Base-by-base conservation (phyloP, 2,888 invertebrate species). In the Euclidia mi region DNA sequence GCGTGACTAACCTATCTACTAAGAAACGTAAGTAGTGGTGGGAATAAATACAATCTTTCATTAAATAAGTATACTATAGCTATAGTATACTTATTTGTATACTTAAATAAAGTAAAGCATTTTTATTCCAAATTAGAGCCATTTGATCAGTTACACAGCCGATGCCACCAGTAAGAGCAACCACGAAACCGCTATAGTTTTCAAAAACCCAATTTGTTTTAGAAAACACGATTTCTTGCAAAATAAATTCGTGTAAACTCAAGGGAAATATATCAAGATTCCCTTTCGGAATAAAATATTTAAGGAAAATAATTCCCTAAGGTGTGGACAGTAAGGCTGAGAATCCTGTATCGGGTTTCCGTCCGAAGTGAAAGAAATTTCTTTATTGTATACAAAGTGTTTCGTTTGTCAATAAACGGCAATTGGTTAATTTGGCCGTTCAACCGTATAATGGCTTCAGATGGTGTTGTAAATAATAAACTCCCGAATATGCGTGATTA, bases 191-290 rank as follows among this genome's bases (percentile, higher is more conserved):
- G n/a, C 10, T n/a, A 15, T 32, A 47, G 11, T 43, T 37, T 46
- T 41, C 37, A 28, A 35, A 37, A 29, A n/a, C n/a, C n/a, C n/a
- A n/a, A n/a, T n/a, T n/a, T n/a, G n/a, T n/a, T n/a, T n/a, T n/a
- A n/a, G n/a, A n/a, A 66, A 71, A 58, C 48, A 61, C 18, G 40
- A 50, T 56, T 55, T 31, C n/a, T n/a, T n/a, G n/a, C 43, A 69
- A 74, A 69, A 69, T 64, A 66, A 63, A 66, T 65, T 59, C 58
- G 51, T 49, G 17, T 51, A n/a, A 51, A 41, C 74, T 67, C 76
- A 0, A 48, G 76, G 76, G 74, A 75, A 75, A 75, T 76, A 62
- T 65, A 70, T 70, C 73, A 72, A 62, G 71, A 63, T 58, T 63
- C 55, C 42, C 51, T 58, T 66, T 56, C 42, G 28, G 28, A n/a